A percentile compares a stretch with the other conserved stretches of the same genome.
These are phyloP conservation scores for Odontothrips loti DNA, from an alignment of 2,888 invertebrate genomes.

Conservation along the genomic window DNA sequence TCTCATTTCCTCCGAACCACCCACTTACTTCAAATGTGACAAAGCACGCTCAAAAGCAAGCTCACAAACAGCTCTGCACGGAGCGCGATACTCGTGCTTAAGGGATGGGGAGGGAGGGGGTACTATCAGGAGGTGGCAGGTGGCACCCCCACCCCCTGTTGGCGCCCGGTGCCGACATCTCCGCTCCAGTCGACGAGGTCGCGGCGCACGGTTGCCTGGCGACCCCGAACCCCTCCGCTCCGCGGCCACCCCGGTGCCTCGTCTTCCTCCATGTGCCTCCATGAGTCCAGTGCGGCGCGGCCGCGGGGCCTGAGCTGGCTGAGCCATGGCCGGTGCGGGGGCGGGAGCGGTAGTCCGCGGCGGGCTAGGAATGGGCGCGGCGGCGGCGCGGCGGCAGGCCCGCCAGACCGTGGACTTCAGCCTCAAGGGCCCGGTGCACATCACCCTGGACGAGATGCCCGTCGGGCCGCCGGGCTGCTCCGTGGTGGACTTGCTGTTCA, in stretches of 20 bases:
- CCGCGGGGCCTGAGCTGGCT: background rate
- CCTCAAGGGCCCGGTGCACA: conserved; percentile 40
- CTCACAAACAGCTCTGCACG: too few relatives aligned
- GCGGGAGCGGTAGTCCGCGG: background rate
- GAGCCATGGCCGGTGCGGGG: background rate
- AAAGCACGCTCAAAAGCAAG: too few relatives aligned
- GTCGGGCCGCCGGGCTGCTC: conserved; percentile 39
- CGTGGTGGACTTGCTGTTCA: conserved; percentile 38
- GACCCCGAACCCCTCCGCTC: background rate
- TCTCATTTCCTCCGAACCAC: background rate
- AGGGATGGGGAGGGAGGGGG: background rate
- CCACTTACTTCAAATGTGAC: too few relatives aligned
- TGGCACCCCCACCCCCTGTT: too few relatives aligned
- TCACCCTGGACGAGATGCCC: conserved; percentile 39
- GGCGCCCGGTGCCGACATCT: background rate
- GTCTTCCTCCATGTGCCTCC: background rate
- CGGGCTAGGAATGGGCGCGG: background rate
- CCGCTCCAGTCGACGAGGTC: background rate
- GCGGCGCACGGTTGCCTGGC: background rate
- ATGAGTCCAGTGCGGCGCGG: background rate
- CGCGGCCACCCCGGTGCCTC: background rate
- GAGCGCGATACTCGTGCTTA: too few relatives aligned
- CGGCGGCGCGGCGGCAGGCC: background rate
- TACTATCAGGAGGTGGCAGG: too few relatives aligned
- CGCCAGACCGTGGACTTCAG: conserved; percentile 39